Base-by-base conservation (phyloP, 2,797 vertebrate species). In the Megalops cyprinoides region DNA sequence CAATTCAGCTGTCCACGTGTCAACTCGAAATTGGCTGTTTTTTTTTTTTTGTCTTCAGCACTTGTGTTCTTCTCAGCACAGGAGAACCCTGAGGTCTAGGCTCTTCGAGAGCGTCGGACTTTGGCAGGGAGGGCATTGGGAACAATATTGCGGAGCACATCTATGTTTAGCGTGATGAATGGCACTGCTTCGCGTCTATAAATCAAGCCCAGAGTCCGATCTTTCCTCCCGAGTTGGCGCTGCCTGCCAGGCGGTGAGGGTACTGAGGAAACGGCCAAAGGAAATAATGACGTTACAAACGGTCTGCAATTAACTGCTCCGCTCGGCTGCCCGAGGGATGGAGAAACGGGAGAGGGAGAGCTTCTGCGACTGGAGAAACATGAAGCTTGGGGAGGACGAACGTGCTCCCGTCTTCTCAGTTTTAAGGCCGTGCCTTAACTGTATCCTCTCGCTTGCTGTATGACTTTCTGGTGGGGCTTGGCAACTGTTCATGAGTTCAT, bases 1-100 rank as follows among this genome's bases (percentile, higher is more conserved):
- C 69, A 81, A 82, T 84, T 83, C 65, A 76, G 81, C 80, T 76
- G 55, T 56, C 67, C 58, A 77, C 78, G 71, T 60, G 74, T 78
- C 80, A 48, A 28, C 75, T 77, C 23, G 39, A 62, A 78, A 48
- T 74, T 37, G 69, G 79, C 56, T 56, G 44, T 42, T 55, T 34
- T 58, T 67, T 28, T 76, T 39, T 80, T 51, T 9, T 5, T 1
- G 10, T 56, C 4, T 46, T 67, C 15, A 18, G 0, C 18, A 46
- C 25, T 48, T 48, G 2, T n/a, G n/a, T n/a, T n/a, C n/a, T 37
- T 51, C 1, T 53, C n/a, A 9, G 23, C 23, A 10, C 31, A 37
- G 49, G 58, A 46, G 34, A 2, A 9, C 34, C 18, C 5, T 2
- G 49, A 39, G 51, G 42, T 12, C 7, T 15, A 53, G 44, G 49